Base-by-base conservation (phyloP, 2,888 invertebrate species). In the Synergus itoensis region DNA sequence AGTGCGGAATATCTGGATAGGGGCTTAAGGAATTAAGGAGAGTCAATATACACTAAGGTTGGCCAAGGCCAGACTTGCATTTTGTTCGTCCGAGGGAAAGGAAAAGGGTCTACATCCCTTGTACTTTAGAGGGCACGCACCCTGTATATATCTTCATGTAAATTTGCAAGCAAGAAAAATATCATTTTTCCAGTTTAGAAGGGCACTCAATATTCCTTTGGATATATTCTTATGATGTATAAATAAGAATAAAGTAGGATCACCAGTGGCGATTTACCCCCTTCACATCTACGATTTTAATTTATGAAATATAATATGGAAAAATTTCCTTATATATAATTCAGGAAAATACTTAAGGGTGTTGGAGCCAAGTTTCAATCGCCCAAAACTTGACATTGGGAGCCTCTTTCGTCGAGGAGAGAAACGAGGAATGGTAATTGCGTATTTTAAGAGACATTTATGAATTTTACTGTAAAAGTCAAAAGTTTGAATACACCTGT, bases 1-100 rank as follows among this genome's bases (percentile, higher is more conserved):
- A 60, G 76, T 21, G 62, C 63, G 40, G 65, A 77, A 80, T 80
- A 81, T 79, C 65, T 79, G 79, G 75, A 73, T 77, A 60, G 65
- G 43, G 9, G 12, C 8, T 28, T 36, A 48, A 53, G 16, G n/a
- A 53, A 73, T 73, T n/a, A 73, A 21, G 28, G 9, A 73, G 43
- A 69, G 28, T 16, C 18, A 45, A 36, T 36, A 28, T 64, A 12
- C 14, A 8, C 36, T 14, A 63, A 40, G 28, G 63, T 14, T 21
- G 60, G 21, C 60, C 9, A 21, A 21, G 21, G 18, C 60, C 12
- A 21, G 4, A 60, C 12, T 3, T 60, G 21, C 21, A 21, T 60
- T 60, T 60, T 60, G 18, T 18, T 11, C 60, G 11, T 4, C n/a
- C n/a, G 1, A 5, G 60, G 21, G 21, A 18, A 11, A 60, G 60